These are phyloP conservation scores for Phrynocephalus guinanensis DNA, from an alignment of 2,797 vertebrate genomes.

Conservation along the genomic window DNA sequence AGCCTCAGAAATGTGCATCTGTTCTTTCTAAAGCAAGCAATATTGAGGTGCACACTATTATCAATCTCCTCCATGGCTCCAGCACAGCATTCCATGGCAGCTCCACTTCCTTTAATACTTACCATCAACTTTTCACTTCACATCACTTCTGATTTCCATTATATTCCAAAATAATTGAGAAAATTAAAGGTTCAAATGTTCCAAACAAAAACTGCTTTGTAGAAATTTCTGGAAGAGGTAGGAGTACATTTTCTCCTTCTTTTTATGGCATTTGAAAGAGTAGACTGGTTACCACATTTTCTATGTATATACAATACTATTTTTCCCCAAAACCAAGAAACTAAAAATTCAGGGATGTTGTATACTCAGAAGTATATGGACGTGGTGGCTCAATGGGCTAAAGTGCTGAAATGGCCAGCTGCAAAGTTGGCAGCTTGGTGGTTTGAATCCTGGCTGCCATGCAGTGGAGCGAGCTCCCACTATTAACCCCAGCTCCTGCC, in stretches of 20 bases:
- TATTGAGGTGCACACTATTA: neutral
- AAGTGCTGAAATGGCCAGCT: no score
- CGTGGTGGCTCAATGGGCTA: no score
- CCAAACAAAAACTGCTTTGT: neutral
- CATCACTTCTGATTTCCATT: neutral
- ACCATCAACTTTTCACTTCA: neutral
- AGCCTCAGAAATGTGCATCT: constrained; percentile 38
- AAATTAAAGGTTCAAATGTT: neutral
- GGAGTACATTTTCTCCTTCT: neutral
- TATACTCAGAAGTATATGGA: no score
- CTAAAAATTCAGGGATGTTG: no score
- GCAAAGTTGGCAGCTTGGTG: no score
- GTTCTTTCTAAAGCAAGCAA: rapidly evolving
- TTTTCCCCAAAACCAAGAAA: no score
- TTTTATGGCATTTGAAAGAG: neutral
- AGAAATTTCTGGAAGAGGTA: neutral
- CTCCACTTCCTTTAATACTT: neutral
- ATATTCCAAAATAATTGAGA: neutral
- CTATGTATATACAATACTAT: no score
- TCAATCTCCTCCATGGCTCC: rapidly evolving
- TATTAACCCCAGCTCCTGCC: no score
- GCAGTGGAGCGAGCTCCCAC: no score
- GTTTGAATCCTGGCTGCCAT: no score
- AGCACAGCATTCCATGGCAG: neutral
- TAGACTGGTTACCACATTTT: no score